Base-by-base conservation (phyloP, 2,888 invertebrate species). In the Aricia artaxerxes region DNA sequence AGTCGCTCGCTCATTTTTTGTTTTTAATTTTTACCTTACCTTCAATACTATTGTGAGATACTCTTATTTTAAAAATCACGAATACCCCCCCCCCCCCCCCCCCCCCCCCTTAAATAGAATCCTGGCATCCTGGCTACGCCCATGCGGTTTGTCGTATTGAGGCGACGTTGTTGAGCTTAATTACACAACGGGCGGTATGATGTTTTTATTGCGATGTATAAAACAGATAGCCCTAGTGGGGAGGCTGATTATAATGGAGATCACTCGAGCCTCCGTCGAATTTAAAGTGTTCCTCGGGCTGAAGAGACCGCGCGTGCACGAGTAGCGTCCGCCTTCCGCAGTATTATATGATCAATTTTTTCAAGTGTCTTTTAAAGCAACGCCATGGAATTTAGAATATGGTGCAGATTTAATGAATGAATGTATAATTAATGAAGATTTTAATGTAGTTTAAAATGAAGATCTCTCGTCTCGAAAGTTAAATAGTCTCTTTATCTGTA, bases 261-360 rank as follows among this genome's bases (percentile, higher is more conserved):
- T 73, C 73, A 75, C 78, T 78, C 44, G 87, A 87, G 86, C 86
- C 88, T 91, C 90, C 90, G 90, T 91, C 90, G 90, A 91, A 91
- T 88, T 89, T 91, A 86, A 87, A 92, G 92, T 85, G 90, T 88
- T 90, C 91, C 91, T 91, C 91, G 88, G 89, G 86, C 85, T 76
- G 76, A 88, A 91, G 90, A 88, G 85, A 88, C 84, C 87, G 91
- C 86, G 90, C 92, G 92, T 91, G 92, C 91, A 91, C 81, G 92
- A 91, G 91, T 87, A 83, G 76, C 76, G 76, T 1, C 76, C 76
- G 76, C 76, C 76, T 57, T 57, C 82, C 81, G 81, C 84, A 69
- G 78, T 78, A 57, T 78, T 60, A 60, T 60, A 75, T 40, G 57
- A 73, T 53, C 73, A 73, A 49, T 69, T 60, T 73, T 78, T 60